Conservation (phyloP, 1,140 invertebrate genomes). For the Papilio machaon region DNA sequence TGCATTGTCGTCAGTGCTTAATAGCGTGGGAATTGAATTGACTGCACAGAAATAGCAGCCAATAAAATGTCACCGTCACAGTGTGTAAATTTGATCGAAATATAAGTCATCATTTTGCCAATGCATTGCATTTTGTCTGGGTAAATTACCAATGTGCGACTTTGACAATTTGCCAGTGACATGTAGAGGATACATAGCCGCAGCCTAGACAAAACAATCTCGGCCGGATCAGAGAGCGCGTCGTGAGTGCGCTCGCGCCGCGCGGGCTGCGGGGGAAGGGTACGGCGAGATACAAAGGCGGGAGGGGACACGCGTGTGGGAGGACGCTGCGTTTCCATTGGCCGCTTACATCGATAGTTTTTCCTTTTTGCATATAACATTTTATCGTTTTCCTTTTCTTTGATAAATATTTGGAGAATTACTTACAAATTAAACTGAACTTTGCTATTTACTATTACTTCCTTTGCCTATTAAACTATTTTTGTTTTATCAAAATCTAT, state of each 20-base stretch:
- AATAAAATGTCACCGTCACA: no score
- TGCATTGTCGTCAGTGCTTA: no score
- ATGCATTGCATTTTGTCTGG: background rate
- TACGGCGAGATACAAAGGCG: background rate
- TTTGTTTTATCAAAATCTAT: no score
- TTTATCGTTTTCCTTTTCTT: conserved; percentile 33
- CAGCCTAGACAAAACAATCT: conserved; percentile 67
- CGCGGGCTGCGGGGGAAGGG: conserved; percentile 50
- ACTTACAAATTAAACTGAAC: background rate
- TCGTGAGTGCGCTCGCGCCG: conserved; percentile 72
- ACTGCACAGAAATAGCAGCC: no score
- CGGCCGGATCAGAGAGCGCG: conserved; percentile 61
- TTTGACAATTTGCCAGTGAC: background rate
- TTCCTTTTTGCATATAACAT: conserved; percentile 42
- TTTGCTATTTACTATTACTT: no score
- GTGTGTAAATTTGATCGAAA: no score
- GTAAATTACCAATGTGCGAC: background rate
- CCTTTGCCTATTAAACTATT: no score
- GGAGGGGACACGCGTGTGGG: conserved; percentile 48
- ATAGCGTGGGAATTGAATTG: background rate
- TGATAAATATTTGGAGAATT: conserved; percentile 4
- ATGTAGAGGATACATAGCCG: conserved; percentile 44
- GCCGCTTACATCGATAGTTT: conserved; percentile 35
- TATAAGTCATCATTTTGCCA: no score
- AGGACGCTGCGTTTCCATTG: conserved; percentile 59